A percentile compares a stretch with the other conserved stretches of the same genome.
phyloP scores from a whole-genome alignment of 2,113 vertebrate genomes.

The Megatriorchis doriae region DNA sequence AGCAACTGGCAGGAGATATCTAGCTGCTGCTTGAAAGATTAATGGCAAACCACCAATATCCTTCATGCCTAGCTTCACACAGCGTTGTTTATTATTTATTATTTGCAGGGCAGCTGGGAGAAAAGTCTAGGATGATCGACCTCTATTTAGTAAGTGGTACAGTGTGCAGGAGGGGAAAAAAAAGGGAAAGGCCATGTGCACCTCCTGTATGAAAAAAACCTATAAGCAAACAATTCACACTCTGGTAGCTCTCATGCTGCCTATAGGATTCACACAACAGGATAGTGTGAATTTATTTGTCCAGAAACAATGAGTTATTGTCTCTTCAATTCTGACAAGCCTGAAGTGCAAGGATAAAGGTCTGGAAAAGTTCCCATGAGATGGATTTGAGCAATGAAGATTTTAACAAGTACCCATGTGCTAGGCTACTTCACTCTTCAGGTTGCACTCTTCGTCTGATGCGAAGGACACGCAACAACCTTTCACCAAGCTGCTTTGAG shows the following conservation, averaged over 20 bases:
- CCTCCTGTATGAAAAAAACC: background rate
- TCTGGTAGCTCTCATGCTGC: background rate
- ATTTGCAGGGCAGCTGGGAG: constrained; percentile 8
- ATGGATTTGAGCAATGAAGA: background rate
- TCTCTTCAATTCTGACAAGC: background rate
- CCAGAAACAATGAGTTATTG: background rate
- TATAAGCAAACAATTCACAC: background rate
- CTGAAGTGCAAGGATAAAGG: background rate
- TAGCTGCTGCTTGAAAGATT: constrained; percentile 8
- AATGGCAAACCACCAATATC: constrained; percentile 26
- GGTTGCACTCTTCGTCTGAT: background rate
- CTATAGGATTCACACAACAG: background rate
- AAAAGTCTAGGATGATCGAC: constrained; percentile 1
- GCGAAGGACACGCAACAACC: background rate
- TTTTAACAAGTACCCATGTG: background rate
- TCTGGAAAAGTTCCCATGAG: background rate
- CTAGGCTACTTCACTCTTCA: background rate
- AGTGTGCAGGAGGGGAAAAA: background rate
- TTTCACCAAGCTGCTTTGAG: background rate
- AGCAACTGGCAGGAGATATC: background rate
- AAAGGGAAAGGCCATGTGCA: background rate
- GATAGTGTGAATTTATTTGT: background rate
- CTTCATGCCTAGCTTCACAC: constrained; percentile 36
- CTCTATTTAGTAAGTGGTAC: background rate
- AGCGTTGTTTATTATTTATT: constrained; percentile 36